Base-by-base conservation (phyloP, 1,140 invertebrate genomes). In the Brachionus plicatilis region DNA sequence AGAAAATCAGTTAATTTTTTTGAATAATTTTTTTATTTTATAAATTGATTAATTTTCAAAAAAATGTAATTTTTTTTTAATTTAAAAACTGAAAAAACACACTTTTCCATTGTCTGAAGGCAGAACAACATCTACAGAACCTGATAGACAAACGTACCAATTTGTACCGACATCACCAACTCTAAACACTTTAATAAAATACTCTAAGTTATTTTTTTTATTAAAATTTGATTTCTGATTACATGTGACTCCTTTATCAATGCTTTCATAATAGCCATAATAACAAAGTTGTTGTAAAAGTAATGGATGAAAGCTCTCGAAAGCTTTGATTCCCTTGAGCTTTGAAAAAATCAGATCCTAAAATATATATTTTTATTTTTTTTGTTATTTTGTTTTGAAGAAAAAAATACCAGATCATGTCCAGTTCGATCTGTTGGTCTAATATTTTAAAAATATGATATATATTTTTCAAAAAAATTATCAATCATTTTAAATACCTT, bases 211-310 rank as follows among this genome's bases (percentile, higher is more conserved):
- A 0, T 37, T 37, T 37, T 37, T 37, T 24, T 9, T 9, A 47
- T 78, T 41, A 43, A 43, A 83, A 56, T 29, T 1, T 43, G 12
- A 85, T 53, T 41, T 56, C 33, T 85, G 92, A 93, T 93, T 90
- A 94, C 94, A 89, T 85, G 93, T 94, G 11, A 94, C 93, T 75
- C 93, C 93, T 88, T 93, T 93, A 86, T 94, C 93, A 85, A 94
- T 88, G 87, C 94, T 93, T 88, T 94, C 94, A 89, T 94, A 93
- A 88, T 92, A 93, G 45, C 92, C 92, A 86, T 92, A 92, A 85
- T 92, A 92, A 85, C 93, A 93, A 78, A 94, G 89, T 88, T 94
- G 93, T 86, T 93, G 93, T n/a, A 94, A 89, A 53, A 94, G 91
- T 33, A 91, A 91, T 68, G 92, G 92, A 68, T 93, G 93, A 75